A percentile compares a stretch with the other conserved stretches of the same genome.
These are phyloP conservation scores for Lasiommata megera DNA, from an alignment of 2,888 invertebrate genomes.

Conservation along the genomic window DNA sequence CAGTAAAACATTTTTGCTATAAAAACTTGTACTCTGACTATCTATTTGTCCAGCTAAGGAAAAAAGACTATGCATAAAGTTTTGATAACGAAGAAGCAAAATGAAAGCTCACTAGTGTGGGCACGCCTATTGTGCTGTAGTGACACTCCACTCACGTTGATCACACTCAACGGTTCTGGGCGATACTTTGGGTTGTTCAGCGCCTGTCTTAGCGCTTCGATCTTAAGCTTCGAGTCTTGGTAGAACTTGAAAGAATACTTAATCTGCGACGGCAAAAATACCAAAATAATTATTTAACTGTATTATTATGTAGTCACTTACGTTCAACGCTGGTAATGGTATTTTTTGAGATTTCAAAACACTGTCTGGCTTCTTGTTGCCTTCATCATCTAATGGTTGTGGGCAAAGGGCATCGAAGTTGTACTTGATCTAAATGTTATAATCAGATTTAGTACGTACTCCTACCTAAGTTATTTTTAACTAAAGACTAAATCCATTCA, in stretches of 20 bases:
- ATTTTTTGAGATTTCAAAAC: constrained; percentile 81
- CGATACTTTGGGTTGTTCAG: constrained; percentile 82
- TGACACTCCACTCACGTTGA: constrained; percentile 83
- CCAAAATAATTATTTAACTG: constrained; percentile 33
- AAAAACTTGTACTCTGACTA: too few relatives aligned
- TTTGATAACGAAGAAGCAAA: background rate
- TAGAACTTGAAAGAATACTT: constrained; percentile 85
- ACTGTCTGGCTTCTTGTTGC: constrained; percentile 79
- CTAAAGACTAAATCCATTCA: too few relatives aligned
- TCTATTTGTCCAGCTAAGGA: too few relatives aligned
- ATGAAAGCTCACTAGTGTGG: background rate
- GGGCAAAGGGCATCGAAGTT: constrained; percentile 87
- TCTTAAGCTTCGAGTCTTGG: constrained; percentile 81
- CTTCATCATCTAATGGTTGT: constrained; percentile 83
- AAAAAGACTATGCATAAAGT: too few relatives aligned
- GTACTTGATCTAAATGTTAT: constrained; percentile 85
- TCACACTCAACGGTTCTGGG: constrained; percentile 83
- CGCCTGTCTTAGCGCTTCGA: constrained; percentile 79
- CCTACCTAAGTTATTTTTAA: too few relatives aligned
- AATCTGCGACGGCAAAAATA: constrained; percentile 77
- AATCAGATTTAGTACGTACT: constrained; percentile 22
- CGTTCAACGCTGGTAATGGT: constrained; percentile 88
- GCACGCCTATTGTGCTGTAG: constrained; percentile 28
- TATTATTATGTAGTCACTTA: constrained; percentile 67
- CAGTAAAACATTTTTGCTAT: too few relatives aligned